phyloP scores from a whole-genome alignment of 2,797 vertebrate genomes.

The Menidia menidia region DNA sequence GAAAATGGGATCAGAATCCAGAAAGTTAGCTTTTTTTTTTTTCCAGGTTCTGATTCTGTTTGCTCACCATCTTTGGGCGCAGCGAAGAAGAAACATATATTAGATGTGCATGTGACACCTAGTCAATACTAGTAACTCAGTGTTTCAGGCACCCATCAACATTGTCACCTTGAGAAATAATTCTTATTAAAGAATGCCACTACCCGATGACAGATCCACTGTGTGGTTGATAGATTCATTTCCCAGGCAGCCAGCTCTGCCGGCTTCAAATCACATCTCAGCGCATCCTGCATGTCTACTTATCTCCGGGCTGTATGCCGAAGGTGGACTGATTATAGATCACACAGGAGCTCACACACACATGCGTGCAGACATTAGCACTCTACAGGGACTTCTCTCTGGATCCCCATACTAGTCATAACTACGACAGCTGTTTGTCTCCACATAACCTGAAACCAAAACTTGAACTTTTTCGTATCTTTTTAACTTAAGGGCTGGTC shows the following conservation, averaged over 20 bases:
- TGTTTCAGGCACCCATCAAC: constrained; percentile 52
- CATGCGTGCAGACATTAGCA: not conserved
- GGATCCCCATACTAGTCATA: not conserved
- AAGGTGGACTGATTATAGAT: constrained; percentile 65
- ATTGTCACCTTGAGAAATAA: constrained; percentile 59
- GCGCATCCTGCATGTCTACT: constrained; percentile 54
- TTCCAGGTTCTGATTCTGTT: constrained; percentile 29
- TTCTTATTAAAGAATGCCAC: constrained; percentile 66
- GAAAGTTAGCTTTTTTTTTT: constrained; percentile 28
- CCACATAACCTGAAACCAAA: too few relatives aligned
- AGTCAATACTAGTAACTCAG: constrained; percentile 48
- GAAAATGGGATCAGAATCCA: constrained; percentile 47
- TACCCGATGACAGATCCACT: constrained; percentile 40
- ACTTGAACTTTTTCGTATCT: too few relatives aligned
- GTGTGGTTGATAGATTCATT: constrained; percentile 53
- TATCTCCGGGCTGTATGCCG: constrained; percentile 62
- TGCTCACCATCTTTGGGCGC: constrained; percentile 30
- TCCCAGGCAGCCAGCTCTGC: constrained; percentile 45
- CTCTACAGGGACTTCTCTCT: not conserved
- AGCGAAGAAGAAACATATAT: constrained; percentile 36
- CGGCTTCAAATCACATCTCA: constrained; percentile 57
- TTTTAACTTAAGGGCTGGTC: too few relatives aligned
- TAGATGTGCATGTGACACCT: constrained; percentile 34
- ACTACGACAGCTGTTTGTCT: not conserved
- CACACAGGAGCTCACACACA: constrained; percentile 28